These are phyloP conservation scores for Melieria omissa DNA, from an alignment of 2,888 invertebrate species.

Conservation along the genomic window DNA sequence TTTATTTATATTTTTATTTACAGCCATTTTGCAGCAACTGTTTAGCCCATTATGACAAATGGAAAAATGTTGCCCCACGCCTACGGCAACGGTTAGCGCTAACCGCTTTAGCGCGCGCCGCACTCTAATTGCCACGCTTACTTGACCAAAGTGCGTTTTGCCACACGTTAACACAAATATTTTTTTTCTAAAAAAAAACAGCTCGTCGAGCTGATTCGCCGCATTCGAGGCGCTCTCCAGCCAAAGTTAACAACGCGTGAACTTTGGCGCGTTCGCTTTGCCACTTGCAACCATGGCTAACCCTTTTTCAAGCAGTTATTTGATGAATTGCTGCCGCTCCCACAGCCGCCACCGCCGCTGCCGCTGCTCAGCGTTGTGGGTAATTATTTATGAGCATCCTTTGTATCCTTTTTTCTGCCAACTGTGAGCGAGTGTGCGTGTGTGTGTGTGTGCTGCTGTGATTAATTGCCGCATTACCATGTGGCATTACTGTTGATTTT, in stretches of 20 bases:
- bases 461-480: constrained; percentile 33
- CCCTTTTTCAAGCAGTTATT: constrained; percentile 1
- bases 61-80: too few species aligned
- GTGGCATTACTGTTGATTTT: constrained; percentile 29
- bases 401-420: background rate
- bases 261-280: constrained; percentile 2
- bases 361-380: background rate
- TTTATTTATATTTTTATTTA: background rate
- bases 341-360: background rate
- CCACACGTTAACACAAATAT: too few species aligned
- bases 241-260: constrained; percentile 12
- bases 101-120: too few species aligned
- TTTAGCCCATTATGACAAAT: too few species aligned
- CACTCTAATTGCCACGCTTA: background rate
- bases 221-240: background rate
- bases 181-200: too few species aligned
- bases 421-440: background rate
- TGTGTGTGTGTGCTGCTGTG: constrained; percentile 3
- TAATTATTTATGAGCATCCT: background rate
- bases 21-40: background rate
- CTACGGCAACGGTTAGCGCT: background rate
- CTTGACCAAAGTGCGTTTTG: background rate
- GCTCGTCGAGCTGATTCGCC: too few species aligned
- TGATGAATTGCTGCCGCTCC: constrained; percentile 1
- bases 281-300: background rate